Percentiles rank a stretch among this genome's conserved stretches.
Evolutionary conservation across 2,113 vertebrate genomes (phyloP).

Genomic region (Cromileptes altivelis): DNA sequence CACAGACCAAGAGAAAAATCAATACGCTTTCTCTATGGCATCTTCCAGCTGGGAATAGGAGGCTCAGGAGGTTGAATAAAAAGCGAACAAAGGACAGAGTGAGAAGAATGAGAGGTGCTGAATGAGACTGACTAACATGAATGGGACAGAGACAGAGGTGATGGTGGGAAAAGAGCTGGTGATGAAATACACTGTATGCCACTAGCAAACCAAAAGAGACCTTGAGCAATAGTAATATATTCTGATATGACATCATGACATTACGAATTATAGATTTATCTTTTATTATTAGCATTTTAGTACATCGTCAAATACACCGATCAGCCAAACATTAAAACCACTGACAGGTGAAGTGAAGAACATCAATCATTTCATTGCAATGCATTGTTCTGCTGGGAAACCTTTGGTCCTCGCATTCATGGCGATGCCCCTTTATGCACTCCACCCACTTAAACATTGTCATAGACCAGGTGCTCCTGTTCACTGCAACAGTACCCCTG

Average conservation of each 20-base stretch:
- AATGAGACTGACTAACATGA: conserved; percentile 53
- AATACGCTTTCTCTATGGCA: conserved; percentile 64
- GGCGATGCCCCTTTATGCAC: no score
- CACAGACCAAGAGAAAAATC: conserved; percentile 66
- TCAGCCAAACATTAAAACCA: no score
- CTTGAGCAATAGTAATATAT: background rate
- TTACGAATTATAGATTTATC: background rate
- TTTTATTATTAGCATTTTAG: no score
- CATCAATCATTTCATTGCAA: no score
- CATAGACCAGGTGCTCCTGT: no score
- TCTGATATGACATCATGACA: background rate
- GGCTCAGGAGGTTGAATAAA: conserved; percentile 66
- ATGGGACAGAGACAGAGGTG: conserved; percentile 3
- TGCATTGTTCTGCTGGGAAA: no score
- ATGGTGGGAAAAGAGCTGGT: background rate
- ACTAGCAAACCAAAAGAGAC: background rate
- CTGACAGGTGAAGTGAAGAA: no score
- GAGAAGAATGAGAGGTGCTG: conserved; percentile 58
- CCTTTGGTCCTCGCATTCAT: no score
- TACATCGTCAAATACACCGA: no score
- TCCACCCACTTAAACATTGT: no score
- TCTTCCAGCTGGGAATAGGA: conserved; percentile 62
- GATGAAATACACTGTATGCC: conserved; percentile 22
- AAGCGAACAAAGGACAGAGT: conserved; percentile 63
- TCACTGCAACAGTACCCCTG: no score